A percentile compares a stretch with the other conserved stretches of the same genome.
phyloP scores from a whole-genome alignment of 2,797 vertebrate species.

The Hippoglossus hippoglossus region DNA sequence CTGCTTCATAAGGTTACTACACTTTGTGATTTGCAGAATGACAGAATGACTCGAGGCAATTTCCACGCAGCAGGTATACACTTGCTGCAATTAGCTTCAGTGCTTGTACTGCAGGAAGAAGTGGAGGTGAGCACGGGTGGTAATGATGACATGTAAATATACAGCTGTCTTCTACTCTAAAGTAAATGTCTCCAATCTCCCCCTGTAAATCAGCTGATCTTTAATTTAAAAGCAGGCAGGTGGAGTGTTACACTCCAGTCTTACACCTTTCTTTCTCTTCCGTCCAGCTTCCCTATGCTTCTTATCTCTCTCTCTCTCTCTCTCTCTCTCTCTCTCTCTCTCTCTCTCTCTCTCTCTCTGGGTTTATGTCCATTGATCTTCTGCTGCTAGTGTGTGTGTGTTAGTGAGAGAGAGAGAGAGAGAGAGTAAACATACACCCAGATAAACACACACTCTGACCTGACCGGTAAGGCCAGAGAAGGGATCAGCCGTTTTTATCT shows the following conservation, averaged over 20 bases:
- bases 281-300: not conserved
- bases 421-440: not conserved
- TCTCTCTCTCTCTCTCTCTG: not conserved
- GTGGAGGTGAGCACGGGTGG: constrained; percentile 15
- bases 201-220: constrained; percentile 41
- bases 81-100: constrained; percentile 13
- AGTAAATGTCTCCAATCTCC: constrained; percentile 5
- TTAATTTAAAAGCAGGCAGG: constrained; percentile 26
- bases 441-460: constrained; percentile 39
- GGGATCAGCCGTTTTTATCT: constrained; percentile 57
- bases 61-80: constrained; percentile 28
- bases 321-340: not conserved
- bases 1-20: not conserved
- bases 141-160: constrained; percentile 17
- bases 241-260: constrained; percentile 4
- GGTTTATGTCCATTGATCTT: constrained; percentile 7
- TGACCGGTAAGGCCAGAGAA: constrained; percentile 48
- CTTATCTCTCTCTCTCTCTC: not conserved
- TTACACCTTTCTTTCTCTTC: constrained; percentile 18
- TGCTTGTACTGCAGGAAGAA: constrained; percentile 14
- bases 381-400: not conserved
- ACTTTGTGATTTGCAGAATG: constrained; percentile 4
- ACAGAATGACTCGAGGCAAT: constrained; percentile 15
- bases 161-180: constrained; percentile 8
- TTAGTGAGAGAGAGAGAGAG: not conserved